Evolutionary conservation across 2,113 vertebrate species (phyloP).

Genomic region (Podiceps cristatus): DNA sequence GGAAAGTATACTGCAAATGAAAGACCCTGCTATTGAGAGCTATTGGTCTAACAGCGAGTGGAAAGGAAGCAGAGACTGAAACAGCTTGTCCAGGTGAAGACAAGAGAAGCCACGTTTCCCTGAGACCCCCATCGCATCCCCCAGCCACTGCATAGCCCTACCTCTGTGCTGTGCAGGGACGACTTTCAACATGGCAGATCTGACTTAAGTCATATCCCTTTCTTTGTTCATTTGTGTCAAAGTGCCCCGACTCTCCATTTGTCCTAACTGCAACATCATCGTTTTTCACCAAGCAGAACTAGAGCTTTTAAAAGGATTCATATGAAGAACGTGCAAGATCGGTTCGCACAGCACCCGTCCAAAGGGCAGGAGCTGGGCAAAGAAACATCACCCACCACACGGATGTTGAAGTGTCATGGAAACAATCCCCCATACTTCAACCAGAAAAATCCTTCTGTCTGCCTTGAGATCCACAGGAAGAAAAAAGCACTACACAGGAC

Average conservation of each 20-base stretch:
- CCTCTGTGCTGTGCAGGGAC: background rate
- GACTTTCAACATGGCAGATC: background rate
- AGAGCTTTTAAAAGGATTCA: background rate
- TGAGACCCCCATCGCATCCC: rapidly evolving
- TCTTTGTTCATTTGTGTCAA: background rate
- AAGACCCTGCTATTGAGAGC: background rate
- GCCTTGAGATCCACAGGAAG: background rate
- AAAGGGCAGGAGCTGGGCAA: background rate
- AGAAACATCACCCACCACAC: background rate
- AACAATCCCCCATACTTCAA: background rate
- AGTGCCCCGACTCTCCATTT: background rate
- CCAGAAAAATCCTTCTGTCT: background rate
- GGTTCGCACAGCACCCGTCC: background rate
- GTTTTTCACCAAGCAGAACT: background rate
- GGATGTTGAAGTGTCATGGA: background rate
- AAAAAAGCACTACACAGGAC: rapidly evolving
- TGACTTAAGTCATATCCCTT: background rate
- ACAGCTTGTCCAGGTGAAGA: background rate
- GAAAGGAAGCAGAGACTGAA: background rate
- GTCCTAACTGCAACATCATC: background rate
- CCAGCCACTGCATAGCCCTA: background rate
- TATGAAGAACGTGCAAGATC: background rate
- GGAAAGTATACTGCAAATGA: rapidly evolving
- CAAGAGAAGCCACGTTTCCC: background rate
- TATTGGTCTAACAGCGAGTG: rapidly evolving